These are phyloP conservation scores for Dendroctonus valens DNA, from an alignment of 1,140 invertebrate species.

Conservation along the genomic window DNA sequence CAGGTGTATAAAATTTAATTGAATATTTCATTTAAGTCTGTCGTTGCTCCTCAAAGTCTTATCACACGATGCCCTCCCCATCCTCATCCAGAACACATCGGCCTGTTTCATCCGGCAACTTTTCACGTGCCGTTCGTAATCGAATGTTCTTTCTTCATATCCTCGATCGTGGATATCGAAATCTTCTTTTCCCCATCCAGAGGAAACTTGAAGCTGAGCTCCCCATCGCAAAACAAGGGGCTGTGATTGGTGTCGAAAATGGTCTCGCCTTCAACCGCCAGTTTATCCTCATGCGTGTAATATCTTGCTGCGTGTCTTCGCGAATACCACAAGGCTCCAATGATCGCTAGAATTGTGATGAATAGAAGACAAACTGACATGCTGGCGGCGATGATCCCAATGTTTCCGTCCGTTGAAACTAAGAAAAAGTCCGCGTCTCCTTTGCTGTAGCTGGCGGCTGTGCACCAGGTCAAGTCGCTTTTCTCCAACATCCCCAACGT, in stretches of 20 bases:
- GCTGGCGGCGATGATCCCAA: conserved; percentile 60
- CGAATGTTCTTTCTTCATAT: conserved; percentile 47
- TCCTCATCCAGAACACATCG: no score
- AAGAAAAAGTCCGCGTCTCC: conserved; percentile 47
- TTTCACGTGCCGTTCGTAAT: conserved; percentile 45
- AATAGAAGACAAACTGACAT: conserved; percentile 56
- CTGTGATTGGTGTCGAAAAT: conserved; percentile 53
- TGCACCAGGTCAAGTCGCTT: conserved; percentile 56
- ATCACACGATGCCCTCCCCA: no score
- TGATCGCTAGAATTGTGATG: conserved; percentile 54
- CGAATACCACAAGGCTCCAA: conserved; percentile 58
- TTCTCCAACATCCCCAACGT: conserved; percentile 52
- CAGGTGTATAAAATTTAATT: no score
- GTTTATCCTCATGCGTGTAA: conserved; percentile 70
- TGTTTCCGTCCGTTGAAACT: conserved; percentile 54
- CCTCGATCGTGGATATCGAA: conserved; percentile 48
- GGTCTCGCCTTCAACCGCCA: conserved; percentile 51
- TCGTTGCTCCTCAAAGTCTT: no score
- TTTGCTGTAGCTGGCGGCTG: conserved; percentile 41
- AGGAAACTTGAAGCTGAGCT: conserved; percentile 50
- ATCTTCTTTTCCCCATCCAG: conserved; percentile 45
- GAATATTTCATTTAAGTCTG: no score
- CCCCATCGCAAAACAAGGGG: conserved; percentile 45
- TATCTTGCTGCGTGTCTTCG: conserved; percentile 66
- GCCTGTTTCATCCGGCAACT: background rate